A percentile compares a stretch with the other conserved stretches of the same genome.
phyloP scores from a whole-genome alignment of 2,797 vertebrate genomes.

The Myiotriccus ornatus region DNA sequence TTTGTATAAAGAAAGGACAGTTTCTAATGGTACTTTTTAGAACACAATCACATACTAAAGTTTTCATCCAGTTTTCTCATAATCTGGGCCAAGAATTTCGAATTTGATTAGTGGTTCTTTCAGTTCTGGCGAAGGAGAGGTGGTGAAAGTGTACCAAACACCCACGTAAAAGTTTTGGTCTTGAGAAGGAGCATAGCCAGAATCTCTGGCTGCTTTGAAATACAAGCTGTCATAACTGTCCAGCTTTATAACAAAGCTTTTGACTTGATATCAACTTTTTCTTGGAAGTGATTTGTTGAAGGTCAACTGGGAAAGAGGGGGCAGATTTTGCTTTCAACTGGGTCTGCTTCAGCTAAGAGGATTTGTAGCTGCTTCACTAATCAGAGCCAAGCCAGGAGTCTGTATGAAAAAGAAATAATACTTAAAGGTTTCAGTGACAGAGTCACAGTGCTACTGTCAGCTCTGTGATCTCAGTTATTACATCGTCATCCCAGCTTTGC shows the following conservation, averaged over 20 bases:
- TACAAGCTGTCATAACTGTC: not conserved
- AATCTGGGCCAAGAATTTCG: not conserved
- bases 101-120: not conserved
- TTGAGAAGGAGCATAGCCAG: not conserved
- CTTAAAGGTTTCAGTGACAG: fast-evolving
- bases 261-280: not conserved
- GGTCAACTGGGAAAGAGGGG: not conserved
- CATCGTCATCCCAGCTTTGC: not conserved
- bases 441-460: not conserved
- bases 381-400: not conserved
- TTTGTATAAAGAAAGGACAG: not conserved
- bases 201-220: not conserved
- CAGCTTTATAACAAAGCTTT: not conserved
- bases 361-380: not conserved
- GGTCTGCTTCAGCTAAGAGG: not conserved
- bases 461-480: not conserved
- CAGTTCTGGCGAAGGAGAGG: not conserved
- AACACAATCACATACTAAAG: not conserved
- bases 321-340: not conserved
- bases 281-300: not conserved
- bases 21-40: not conserved
- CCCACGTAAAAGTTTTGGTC: not conserved
- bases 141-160: not conserved
- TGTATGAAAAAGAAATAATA: not conserved
- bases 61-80: not conserved